Percentiles rank a stretch among this genome's conserved stretches.
Conservation (phyloP, 2,888 invertebrate species). For the Malachius bipustulatus region DNA sequence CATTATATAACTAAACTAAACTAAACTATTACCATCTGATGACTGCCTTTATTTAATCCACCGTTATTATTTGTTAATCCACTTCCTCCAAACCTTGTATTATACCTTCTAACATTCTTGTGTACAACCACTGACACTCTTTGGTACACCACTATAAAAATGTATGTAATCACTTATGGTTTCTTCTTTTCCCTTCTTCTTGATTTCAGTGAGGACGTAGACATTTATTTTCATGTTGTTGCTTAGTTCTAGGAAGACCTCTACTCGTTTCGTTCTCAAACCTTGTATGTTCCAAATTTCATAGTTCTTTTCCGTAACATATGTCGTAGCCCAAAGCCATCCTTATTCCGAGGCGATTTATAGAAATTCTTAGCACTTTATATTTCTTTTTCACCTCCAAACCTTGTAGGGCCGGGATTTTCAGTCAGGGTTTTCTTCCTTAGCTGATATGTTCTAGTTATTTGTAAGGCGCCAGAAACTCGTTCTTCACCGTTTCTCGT, state of each 20-base stretch:
- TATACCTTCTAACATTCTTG: conserved; percentile 5
- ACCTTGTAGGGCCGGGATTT: too few relatives aligned
- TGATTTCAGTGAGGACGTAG: conserved; percentile 9
- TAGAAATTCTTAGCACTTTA: not conserved
- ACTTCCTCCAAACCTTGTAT: conserved; percentile 10
- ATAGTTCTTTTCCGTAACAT: not conserved
- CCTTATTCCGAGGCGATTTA: conserved; percentile 3
- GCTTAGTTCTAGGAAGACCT: conserved; percentile 10
- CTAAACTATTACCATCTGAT: conserved; percentile 10
- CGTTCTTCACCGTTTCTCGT: too few relatives aligned
- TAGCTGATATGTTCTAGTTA: too few relatives aligned
- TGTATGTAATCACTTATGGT: conserved; percentile 7
- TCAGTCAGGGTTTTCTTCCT: too few relatives aligned
- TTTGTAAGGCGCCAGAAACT: too few relatives aligned
- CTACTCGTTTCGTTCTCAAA: conserved; percentile 8
- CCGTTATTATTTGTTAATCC: conserved; percentile 8
- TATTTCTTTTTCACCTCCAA: too few relatives aligned
- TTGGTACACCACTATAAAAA: conserved; percentile 6
- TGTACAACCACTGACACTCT: conserved; percentile 7
- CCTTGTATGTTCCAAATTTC: conserved; percentile 11
- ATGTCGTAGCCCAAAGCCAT: conserved; percentile 1
- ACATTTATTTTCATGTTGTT: conserved; percentile 9
- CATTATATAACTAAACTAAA: too few relatives aligned
- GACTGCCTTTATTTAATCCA: conserved; percentile 9
- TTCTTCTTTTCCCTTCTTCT: conserved; percentile 7